phyloP scores from a whole-genome alignment of 2,113 vertebrate genomes.

The Cromileptes altivelis region DNA sequence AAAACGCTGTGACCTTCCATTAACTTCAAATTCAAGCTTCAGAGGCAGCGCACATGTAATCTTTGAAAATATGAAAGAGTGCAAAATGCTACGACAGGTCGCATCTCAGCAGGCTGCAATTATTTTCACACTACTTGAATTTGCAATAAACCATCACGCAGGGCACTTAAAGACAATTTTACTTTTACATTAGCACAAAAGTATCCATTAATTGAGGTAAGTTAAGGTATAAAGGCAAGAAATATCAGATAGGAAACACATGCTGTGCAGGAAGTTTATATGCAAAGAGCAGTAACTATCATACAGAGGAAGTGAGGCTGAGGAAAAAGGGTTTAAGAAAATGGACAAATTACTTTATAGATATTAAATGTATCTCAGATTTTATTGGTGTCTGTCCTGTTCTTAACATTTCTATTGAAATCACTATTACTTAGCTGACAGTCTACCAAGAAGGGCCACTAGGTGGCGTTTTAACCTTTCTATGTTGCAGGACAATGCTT shows the following conservation, averaged over 20 bases:
- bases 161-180: neutral
- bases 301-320: neutral
- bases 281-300: neutral
- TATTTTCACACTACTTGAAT: conserved; percentile 6
- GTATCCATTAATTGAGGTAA: neutral
- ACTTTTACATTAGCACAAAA: conserved; percentile 9
- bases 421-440: too few relatives aligned
- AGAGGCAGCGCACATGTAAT: neutral
- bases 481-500: too few relatives aligned
- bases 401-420: too few relatives aligned
- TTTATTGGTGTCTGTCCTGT: too few relatives aligned
- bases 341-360: neutral
- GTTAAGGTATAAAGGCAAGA: neutral
- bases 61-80: conserved; percentile 13
- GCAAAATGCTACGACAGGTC: neutral
- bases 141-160: conserved; percentile 4
- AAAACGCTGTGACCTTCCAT: conserved; percentile 7
- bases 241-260: neutral
- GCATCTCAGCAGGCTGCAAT: neutral
- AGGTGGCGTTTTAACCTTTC: too few relatives aligned
- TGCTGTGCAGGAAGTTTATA: neutral
- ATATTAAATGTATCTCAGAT: neutral
- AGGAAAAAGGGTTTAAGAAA: neutral
- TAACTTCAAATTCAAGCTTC: conserved; percentile 16
- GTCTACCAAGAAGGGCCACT: too few relatives aligned